These are phyloP conservation scores for Philereme vetulata DNA, from an alignment of 2,888 invertebrate species.

Conservation along the genomic window DNA sequence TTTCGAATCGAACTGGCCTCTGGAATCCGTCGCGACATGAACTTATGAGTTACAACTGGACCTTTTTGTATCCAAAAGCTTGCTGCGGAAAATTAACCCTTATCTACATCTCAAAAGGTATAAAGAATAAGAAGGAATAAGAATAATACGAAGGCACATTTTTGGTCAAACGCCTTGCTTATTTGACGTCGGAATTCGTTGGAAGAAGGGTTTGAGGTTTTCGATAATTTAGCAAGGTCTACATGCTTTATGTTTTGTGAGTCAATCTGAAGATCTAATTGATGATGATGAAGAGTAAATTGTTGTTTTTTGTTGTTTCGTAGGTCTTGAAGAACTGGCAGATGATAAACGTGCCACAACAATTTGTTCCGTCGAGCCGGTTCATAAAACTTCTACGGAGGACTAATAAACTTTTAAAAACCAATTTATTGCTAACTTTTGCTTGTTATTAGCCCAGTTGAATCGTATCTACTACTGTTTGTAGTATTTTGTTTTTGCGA, in stretches of 20 bases:
- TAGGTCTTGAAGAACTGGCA: constrained; percentile 3
- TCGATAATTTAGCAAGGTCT: constrained; percentile 31
- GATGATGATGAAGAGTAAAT: constrained; percentile 23
- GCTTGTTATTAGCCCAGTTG: not conserved
- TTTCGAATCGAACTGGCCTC: constrained; percentile 56
- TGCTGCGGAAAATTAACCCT: constrained; percentile 53
- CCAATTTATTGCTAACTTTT: no score
- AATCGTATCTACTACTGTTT: no score
- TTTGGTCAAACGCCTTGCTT: constrained; percentile 19
- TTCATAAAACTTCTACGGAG: not conserved
- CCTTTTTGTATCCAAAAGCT: constrained; percentile 59
- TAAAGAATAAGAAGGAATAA: constrained; percentile 9
- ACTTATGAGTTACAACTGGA: constrained; percentile 73
- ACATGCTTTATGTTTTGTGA: constrained; percentile 28
- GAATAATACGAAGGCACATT: constrained; percentile 25
- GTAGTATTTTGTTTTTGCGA: not conserved
- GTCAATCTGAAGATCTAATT: constrained; percentile 28
- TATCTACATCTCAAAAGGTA: constrained; percentile 20
- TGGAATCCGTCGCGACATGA: constrained; percentile 73
- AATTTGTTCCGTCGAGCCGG: constrained; percentile 6
- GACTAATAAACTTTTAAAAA: not conserved
- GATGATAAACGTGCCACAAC: constrained; percentile 1
- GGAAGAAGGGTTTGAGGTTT: constrained; percentile 25
- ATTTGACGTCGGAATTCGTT: constrained; percentile 29
- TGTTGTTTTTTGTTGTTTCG: constrained; percentile 14